Evolutionary conservation across 2,113 vertebrate species (phyloP).

Genomic region (Chitala chitala): DNA sequence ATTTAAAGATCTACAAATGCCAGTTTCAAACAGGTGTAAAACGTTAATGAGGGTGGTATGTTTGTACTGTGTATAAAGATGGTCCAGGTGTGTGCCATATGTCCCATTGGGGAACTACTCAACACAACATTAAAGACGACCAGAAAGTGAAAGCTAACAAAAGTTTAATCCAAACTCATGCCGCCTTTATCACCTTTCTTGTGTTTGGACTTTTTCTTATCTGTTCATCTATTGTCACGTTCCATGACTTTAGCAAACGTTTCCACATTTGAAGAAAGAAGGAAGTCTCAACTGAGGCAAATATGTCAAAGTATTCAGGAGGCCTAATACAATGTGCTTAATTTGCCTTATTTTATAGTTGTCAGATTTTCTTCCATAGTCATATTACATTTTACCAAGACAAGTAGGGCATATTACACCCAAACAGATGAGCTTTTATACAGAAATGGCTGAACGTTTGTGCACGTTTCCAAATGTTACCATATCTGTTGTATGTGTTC

Average conservation of each 20-base stretch:
- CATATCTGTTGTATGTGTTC: too few relatives aligned
- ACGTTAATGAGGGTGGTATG: background rate
- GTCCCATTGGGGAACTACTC: background rate
- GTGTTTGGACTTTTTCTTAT: conserved; percentile 77
- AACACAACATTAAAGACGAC: background rate
- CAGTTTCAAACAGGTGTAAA: background rate
- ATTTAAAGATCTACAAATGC: background rate
- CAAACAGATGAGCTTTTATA: too few relatives aligned
- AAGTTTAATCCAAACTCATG: conserved; percentile 87
- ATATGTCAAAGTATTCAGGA: too few relatives aligned
- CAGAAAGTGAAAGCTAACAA: background rate
- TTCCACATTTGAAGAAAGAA: conserved; percentile 72
- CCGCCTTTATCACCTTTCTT: conserved; percentile 93
- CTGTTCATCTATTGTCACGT: conserved; percentile 70
- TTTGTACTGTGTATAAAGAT: background rate
- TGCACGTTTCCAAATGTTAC: too few relatives aligned
- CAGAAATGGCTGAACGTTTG: too few relatives aligned
- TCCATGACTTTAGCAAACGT: conserved; percentile 96
- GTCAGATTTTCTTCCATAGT: too few relatives aligned
- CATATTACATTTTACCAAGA: too few relatives aligned
- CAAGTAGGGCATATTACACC: too few relatives aligned
- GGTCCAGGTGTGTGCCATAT: background rate
- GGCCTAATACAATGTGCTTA: too few relatives aligned
- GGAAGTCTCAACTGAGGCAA: background rate
- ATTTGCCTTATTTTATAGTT: too few relatives aligned